phyloP scores from a whole-genome alignment of 2,113 vertebrate genomes.

The Rhodinocichla rosea region DNA sequence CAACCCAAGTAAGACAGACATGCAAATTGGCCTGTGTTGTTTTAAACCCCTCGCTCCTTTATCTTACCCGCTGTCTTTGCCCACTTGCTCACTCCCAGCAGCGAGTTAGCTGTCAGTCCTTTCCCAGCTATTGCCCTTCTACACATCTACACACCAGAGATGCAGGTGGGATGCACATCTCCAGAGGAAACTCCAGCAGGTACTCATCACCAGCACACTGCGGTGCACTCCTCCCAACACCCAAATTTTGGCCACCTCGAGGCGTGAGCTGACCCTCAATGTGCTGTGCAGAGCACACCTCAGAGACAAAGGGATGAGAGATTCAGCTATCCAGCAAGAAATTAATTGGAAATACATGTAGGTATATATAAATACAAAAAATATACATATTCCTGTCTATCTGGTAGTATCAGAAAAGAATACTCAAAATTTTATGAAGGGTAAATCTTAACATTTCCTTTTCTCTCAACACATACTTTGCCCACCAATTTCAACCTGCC shows the following conservation, averaged over 20 bases:
- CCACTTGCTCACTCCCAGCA: neutral
- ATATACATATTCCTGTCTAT: neutral
- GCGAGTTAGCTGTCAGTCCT: neutral
- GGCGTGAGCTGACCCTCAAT: neutral
- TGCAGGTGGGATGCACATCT: neutral
- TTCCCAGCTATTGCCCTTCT: neutral
- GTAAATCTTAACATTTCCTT: neutral
- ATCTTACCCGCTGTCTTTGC: neutral
- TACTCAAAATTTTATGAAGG: neutral
- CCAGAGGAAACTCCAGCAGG: rapidly evolving
- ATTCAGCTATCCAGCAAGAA: neutral
- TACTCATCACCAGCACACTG: rapidly evolving
- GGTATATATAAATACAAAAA: neutral
- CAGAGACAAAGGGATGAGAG: neutral
- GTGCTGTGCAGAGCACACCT: neutral
- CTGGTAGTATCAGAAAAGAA: neutral
- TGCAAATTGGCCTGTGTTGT: neutral
- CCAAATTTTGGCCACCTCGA: neutral
- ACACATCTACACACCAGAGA: rapidly evolving
- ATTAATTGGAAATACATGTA: neutral
- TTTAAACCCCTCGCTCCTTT: neutral
- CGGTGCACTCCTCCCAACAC: rapidly evolving
- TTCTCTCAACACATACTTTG: neutral
- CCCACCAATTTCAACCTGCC: neutral
- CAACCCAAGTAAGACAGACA: neutral